Conservation (phyloP, 2,888 invertebrate species). For the Meteorus cinctellus region DNA sequence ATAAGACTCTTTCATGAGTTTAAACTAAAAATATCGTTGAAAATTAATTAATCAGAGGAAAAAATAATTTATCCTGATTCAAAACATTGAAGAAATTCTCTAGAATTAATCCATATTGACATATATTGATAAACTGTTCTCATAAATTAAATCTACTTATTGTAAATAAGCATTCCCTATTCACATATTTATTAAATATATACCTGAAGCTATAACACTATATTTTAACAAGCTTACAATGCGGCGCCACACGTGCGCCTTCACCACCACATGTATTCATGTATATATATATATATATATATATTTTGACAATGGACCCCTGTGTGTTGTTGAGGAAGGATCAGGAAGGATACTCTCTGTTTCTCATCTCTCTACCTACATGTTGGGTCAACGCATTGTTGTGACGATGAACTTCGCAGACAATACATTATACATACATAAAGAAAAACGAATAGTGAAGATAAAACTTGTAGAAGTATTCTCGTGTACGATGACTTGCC, state of each 20-base stretch:
- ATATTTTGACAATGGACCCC: slow-evolving; percentile 62
- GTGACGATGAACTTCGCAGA: slow-evolving; percentile 24
- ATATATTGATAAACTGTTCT: not conserved
- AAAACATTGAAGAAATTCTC: too few relatives aligned
- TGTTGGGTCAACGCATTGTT: slow-evolving; percentile 20
- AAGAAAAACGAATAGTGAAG: not conserved
- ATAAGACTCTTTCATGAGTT: too few relatives aligned
- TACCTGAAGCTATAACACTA: slow-evolving; percentile 17
- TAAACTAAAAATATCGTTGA: too few relatives aligned
- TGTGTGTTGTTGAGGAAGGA: slow-evolving; percentile 12
- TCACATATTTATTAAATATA: slow-evolving; percentile 21
- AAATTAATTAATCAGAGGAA: too few relatives aligned
- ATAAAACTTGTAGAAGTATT: slow-evolving; percentile 4
- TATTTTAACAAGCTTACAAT: slow-evolving; percentile 62
- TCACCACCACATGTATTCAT: not conserved
- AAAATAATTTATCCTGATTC: too few relatives aligned
- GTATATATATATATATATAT: slow-evolving; percentile 16
- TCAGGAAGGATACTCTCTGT: slow-evolving; percentile 19
- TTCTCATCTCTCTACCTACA: slow-evolving; percentile 8
- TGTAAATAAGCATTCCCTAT: not conserved
- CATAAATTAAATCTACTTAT: not conserved
- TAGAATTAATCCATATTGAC: not conserved
- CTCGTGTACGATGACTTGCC: slow-evolving; percentile 62
- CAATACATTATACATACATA: slow-evolving; percentile 12
- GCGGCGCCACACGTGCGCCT: slow-evolving; percentile 55